A percentile compares a stretch with the other conserved stretches of the same genome.
Conservation (phyloP, 2,113 vertebrate species). For the Austrofundulus limnaeus region DNA sequence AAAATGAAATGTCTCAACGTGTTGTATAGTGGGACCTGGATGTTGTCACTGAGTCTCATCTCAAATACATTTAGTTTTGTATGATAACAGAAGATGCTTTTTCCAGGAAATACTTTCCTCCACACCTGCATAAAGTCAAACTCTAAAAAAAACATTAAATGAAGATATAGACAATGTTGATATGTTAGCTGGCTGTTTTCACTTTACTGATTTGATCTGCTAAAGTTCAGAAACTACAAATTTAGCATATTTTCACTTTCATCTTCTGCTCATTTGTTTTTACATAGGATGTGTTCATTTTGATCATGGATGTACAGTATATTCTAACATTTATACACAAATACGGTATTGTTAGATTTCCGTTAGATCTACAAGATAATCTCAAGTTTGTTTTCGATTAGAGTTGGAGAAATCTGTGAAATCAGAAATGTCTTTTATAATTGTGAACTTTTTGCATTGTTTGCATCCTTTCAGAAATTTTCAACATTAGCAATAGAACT, state of each 20-base stretch:
- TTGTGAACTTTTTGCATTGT: neutral
- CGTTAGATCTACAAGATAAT: too few relatives aligned
- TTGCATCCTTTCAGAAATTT: neutral
- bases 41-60: slow-evolving; percentile 23
- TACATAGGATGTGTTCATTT: too few relatives aligned
- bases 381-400: too few relatives aligned
- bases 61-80: slow-evolving; percentile 17
- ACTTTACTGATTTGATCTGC: slow-evolving; percentile 62
- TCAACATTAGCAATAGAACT: slow-evolving; percentile 11
- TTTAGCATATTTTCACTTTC: slow-evolving; percentile 51
- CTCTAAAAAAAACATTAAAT: slow-evolving; percentile 70
- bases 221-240: slow-evolving; percentile 44
- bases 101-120: slow-evolving; percentile 5
- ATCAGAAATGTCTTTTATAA: too few relatives aligned
- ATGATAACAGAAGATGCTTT: slow-evolving; percentile 9
- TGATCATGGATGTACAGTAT: too few relatives aligned
- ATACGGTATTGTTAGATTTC: too few relatives aligned
- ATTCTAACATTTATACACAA: too few relatives aligned
- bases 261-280: slow-evolving; percentile 10
- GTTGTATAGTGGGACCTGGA: slow-evolving; percentile 19
- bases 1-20: slow-evolving; percentile 22
- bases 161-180: slow-evolving; percentile 66
- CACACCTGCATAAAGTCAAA: slow-evolving; percentile 54
- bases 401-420: neutral
- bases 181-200: slow-evolving; percentile 61